These are phyloP conservation scores for Chrosomus eos DNA, from an alignment of 2,797 vertebrate genomes.

Conservation along the genomic window DNA sequence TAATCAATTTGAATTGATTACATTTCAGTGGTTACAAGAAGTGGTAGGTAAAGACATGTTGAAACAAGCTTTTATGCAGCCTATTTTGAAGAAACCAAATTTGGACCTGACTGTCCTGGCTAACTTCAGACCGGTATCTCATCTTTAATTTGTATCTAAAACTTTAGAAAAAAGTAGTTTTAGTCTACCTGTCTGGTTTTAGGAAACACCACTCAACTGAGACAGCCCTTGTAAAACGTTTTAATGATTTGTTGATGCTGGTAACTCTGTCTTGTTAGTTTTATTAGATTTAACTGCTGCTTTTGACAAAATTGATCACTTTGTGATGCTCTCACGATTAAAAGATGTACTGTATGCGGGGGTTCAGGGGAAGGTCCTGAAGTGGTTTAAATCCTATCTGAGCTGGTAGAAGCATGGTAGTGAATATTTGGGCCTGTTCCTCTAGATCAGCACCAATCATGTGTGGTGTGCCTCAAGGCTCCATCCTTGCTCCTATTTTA, in stretches of 20 bases:
- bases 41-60: background rate
- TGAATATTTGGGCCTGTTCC: background rate
- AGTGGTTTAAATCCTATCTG: background rate
- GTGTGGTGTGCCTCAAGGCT: background rate
- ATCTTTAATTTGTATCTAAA: background rate
- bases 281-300: background rate
- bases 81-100: background rate
- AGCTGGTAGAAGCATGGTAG: background rate
- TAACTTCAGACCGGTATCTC: background rate
- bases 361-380: background rate
- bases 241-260: background rate
- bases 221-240: background rate
- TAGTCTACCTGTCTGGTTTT: background rate
- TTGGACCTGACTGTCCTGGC: background rate
- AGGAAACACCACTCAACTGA: background rate
- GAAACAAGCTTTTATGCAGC: background rate
- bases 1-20: too few relatives aligned
- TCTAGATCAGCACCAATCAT: background rate
- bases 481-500: background rate
- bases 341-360: background rate
- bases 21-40: background rate
- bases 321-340: background rate
- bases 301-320: background rate
- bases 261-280: background rate
- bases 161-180: background rate